phyloP scores from a whole-genome alignment of 2,888 invertebrate genomes.

The Epistrophe eligans region DNA sequence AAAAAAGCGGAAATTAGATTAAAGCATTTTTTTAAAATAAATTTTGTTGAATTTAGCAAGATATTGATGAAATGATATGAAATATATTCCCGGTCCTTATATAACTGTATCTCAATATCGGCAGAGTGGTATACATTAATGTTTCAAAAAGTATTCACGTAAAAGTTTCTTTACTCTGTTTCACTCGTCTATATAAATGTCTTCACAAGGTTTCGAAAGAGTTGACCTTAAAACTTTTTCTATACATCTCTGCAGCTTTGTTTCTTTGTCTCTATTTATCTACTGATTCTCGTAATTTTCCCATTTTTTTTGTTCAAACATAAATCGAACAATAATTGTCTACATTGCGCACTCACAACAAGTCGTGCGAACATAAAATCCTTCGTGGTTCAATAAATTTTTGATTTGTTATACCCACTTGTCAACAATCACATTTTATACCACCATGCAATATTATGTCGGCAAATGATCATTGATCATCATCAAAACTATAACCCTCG shows the following conservation, averaged over 20 bases:
- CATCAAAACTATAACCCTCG: slow-evolving; percentile 12
- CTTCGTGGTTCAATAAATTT: slow-evolving; percentile 44
- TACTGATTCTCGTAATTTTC: background rate
- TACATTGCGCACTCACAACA: slow-evolving; percentile 3
- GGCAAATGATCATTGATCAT: slow-evolving; percentile 72
- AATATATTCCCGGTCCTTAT: too few species aligned
- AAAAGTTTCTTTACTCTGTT: too few species aligned
- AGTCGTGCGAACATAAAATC: slow-evolving; percentile 17
- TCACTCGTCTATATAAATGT: too few species aligned
- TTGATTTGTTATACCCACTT: slow-evolving; percentile 66
- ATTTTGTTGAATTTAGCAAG: too few species aligned
- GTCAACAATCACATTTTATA: slow-evolving; percentile 50
- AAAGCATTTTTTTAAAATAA: too few species aligned
- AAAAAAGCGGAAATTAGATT: too few species aligned
- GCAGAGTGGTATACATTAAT: too few species aligned
- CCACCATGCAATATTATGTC: slow-evolving; percentile 54
- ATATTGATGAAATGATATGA: too few species aligned
- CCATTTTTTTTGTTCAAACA: background rate
- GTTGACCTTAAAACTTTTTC: background rate
- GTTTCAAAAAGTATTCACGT: too few species aligned
- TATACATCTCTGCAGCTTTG: background rate
- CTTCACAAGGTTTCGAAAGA: too few species aligned
- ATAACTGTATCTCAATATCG: too few species aligned
- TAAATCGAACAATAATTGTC: slow-evolving; percentile 1
- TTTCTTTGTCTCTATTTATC: background rate